Conservation (phyloP, 2,888 invertebrate species). For the Apamea sordens region DNA sequence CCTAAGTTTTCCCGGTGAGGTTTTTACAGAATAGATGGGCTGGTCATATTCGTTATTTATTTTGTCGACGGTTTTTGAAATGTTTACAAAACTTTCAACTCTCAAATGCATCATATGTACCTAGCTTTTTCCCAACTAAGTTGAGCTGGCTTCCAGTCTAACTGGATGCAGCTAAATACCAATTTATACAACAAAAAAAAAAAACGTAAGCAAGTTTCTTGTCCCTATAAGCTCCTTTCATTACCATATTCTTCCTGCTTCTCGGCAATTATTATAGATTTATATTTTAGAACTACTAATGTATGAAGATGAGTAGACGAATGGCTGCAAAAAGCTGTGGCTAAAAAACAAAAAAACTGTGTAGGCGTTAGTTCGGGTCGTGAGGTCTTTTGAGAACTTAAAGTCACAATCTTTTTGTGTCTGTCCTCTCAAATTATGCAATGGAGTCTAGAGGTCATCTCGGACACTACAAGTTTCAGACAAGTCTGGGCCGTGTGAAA, state of each 20-base stretch:
- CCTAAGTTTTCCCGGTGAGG: neutral
- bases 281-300: neutral
- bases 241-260: neutral
- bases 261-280: neutral
- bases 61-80: neutral
- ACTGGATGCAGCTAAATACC: neutral
- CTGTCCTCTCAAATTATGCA: conserved; percentile 47
- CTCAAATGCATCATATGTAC: neutral
- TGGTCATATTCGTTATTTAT: too few species aligned
- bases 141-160: neutral
- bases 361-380: conserved; percentile 42
- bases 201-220: neutral
- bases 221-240: neutral
- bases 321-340: neutral
- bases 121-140: neutral
- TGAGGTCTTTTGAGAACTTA: neutral
- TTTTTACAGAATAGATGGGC: too few species aligned
- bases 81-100: neutral
- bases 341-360: conserved; percentile 7
- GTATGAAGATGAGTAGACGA: neutral
- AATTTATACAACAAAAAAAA: too few species aligned
- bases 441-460: conserved; percentile 56
- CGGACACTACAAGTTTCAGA: conserved; percentile 34
- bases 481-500: conserved; percentile 54
- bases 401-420: conserved; percentile 55